Conservation (phyloP, 2,113 vertebrate genomes). For the Thamnophis sirtalis region DNA sequence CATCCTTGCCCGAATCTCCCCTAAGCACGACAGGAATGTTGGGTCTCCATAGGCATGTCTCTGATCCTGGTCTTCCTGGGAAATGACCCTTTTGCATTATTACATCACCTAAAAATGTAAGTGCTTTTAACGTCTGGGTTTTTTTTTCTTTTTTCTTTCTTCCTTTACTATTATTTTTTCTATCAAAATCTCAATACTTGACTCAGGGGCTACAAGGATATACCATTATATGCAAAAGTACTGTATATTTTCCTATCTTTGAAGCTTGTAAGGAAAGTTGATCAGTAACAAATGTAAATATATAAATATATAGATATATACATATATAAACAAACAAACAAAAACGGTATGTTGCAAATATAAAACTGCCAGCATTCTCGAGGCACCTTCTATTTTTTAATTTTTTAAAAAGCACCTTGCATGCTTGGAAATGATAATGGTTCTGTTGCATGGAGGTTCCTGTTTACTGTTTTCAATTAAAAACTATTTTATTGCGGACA, state of each 20-base stretch:
- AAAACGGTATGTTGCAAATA: conserved; percentile 73
- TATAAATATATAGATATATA: conserved; percentile 50
- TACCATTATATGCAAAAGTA: conserved; percentile 90
- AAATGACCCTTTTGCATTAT: conserved; percentile 81
- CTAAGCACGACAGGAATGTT: conserved; percentile 70
- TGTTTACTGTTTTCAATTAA: conserved; percentile 74
- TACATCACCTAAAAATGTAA: conserved; percentile 74
- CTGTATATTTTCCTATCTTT: conserved; percentile 88
- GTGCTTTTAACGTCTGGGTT: conserved; percentile 81
- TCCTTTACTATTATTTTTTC: conserved; percentile 42
- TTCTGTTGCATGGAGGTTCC: conserved; percentile 82
- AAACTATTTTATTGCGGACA: conserved; percentile 73
- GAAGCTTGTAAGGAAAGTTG: conserved; percentile 82
- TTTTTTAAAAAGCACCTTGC: conserved; percentile 77
- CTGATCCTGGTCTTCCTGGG: conserved; percentile 85
- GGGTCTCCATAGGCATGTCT: conserved; percentile 86
- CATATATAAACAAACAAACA: conserved; percentile 47
- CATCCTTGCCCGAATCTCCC: conserved; percentile 78
- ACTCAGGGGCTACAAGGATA: conserved; percentile 92
- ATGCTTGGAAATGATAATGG: conserved; percentile 74
- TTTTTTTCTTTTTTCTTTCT: conserved; percentile 38
- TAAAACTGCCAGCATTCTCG: conserved; percentile 83
- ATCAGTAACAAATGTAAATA: conserved; percentile 75
- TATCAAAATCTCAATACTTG: conserved; percentile 87
- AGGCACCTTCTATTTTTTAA: conserved; percentile 81